Percentiles rank a stretch among this genome's conserved stretches.
Conservation (phyloP, 2,888 invertebrate species). For the Tetrapedia diversipes region DNA sequence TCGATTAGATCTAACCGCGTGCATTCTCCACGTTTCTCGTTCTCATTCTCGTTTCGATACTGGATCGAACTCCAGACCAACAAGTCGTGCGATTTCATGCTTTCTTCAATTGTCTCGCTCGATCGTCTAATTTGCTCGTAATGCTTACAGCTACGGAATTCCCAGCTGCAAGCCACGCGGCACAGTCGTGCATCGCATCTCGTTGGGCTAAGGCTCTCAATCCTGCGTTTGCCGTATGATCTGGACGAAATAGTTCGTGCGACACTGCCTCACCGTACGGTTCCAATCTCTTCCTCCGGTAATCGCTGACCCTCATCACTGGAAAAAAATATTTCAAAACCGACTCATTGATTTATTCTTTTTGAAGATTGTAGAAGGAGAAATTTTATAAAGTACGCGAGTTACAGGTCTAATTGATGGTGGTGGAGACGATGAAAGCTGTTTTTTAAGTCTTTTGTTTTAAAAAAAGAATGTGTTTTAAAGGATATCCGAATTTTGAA, state of each 20-base stretch:
- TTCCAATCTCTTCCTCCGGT: conserved; percentile 92
- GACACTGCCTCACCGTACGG: conserved; percentile 86
- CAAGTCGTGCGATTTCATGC: not conserved
- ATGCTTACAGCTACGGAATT: conserved; percentile 91
- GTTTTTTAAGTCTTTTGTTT: not conserved
- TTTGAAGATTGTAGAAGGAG: too few species aligned
- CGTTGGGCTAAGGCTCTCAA: conserved; percentile 92
- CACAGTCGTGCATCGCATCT: conserved; percentile 94
- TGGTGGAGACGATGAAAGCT: too few species aligned
- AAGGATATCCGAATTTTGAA: not conserved
- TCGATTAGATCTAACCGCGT: not conserved
- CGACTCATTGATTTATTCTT: not conserved
- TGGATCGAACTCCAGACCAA: not conserved
- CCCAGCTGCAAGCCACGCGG: conserved; percentile 90
- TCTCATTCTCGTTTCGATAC: not conserved
- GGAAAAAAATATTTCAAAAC: conserved; percentile 71
- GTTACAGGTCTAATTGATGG: not conserved
- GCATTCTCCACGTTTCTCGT: too few species aligned
- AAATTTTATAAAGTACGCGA: too few species aligned
- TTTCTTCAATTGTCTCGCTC: not conserved
- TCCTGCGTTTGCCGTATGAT: conserved; percentile 92
- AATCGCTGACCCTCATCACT: conserved; percentile 97
- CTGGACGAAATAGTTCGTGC: conserved; percentile 94
- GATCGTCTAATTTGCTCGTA: conserved; percentile 4
- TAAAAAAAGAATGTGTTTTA: not conserved